These are phyloP conservation scores for Macroteleia sp. DNA, from an alignment of 2,888 invertebrate species.

Conservation along the genomic window DNA sequence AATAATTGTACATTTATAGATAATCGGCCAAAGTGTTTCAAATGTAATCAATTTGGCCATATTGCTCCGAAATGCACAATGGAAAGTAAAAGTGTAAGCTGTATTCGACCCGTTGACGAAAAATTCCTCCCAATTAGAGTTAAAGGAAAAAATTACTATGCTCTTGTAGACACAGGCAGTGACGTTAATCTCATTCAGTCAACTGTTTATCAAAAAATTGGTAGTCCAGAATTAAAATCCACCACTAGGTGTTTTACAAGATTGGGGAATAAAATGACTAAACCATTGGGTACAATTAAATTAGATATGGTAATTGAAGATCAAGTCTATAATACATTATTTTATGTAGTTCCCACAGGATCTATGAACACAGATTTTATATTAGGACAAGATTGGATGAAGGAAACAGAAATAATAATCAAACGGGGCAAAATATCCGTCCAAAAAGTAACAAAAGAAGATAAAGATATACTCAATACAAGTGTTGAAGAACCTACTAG, in stretches of 20 bases:
- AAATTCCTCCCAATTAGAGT: neutral
- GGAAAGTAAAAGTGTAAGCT: neutral
- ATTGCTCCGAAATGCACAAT: neutral
- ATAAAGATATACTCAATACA: no score
- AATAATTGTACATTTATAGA: neutral
- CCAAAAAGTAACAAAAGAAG: neutral
- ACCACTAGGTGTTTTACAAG: no score
- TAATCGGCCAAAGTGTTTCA: slow-evolving; percentile 4
- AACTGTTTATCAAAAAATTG: neutral
- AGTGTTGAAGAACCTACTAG: no score
- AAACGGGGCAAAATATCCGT: neutral
- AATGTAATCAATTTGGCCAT: neutral
- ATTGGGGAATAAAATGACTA: no score
- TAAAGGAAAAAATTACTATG: neutral
- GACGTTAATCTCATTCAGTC: slow-evolving; percentile 36
- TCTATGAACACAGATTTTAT: neutral
- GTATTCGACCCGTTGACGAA: neutral
- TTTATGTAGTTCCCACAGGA: slow-evolving; percentile 5
- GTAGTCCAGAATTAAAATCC: neutral
- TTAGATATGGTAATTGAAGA: no score
- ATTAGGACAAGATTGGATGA: slow-evolving; percentile 1
- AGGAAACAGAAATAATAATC: neutral
- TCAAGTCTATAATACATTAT: neutral
- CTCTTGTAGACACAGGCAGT: slow-evolving; percentile 36
- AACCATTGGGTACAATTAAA: no score